A percentile compares a stretch with the other conserved stretches of the same genome.
Conservation (phyloP, 1,140 invertebrate genomes). For the Dendroctonus ponderosae region DNA sequence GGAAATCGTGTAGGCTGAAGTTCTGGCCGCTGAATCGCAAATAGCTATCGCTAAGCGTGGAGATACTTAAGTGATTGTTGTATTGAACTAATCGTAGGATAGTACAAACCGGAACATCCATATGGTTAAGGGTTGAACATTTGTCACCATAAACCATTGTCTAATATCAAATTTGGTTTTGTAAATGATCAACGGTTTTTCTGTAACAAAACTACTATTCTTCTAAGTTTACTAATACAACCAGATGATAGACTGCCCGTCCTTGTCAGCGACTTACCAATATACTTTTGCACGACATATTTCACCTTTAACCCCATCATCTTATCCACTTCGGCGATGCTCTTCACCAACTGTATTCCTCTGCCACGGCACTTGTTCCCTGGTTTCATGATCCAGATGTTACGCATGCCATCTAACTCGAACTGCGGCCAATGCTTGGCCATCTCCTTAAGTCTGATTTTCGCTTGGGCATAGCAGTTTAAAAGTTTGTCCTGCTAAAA, state of each 20-base stretch:
- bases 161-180: constrained; percentile 93
- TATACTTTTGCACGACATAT: constrained; percentile 94
- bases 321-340: constrained; percentile 80
- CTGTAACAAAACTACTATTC: constrained; percentile 55
- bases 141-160: constrained; percentile 90
- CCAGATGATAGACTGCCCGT: background rate
- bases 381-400: constrained; percentile 95
- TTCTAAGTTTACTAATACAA: constrained; percentile 14
- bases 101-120: constrained; percentile 82
- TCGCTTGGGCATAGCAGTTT: constrained; percentile 43
- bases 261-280: constrained; percentile 61
- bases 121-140: constrained; percentile 84
- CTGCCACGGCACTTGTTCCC: constrained; percentile 89
- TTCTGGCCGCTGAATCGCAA: constrained; percentile 89
- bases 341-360: constrained; percentile 85
- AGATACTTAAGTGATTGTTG: no score
- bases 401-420: constrained; percentile 77
- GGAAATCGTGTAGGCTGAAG: constrained; percentile 84
- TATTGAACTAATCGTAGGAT: no score
- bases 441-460: constrained; percentile 56
- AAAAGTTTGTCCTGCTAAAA: constrained; percentile 32
- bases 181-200: constrained; percentile 81
- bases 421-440: constrained; percentile 75
- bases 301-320: constrained; percentile 61
- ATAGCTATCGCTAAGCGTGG: constrained; percentile 72